Conservation (phyloP, 1,140 invertebrate species). For the Gonatopus flavifemur region DNA sequence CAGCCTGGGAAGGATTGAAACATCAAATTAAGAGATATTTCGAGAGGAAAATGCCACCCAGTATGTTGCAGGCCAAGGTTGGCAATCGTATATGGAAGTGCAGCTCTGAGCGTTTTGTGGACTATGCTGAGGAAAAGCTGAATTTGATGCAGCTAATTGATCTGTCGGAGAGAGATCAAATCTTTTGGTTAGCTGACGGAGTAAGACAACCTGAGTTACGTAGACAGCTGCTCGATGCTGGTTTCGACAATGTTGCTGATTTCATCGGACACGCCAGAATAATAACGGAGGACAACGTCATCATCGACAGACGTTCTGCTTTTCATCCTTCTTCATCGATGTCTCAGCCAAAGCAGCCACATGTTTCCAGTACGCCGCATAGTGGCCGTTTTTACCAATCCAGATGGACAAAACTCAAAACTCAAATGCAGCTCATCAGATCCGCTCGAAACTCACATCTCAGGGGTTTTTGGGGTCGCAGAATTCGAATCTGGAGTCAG, state of each 20-base stretch:
- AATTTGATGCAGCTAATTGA: slow-evolving; percentile 6
- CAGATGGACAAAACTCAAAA: too few relatives aligned
- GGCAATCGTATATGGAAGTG: background rate
- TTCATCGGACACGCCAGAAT: background rate
- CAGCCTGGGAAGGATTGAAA: background rate
- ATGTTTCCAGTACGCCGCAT: too few relatives aligned
- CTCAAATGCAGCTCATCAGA: too few relatives aligned
- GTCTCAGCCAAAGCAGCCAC: too few relatives aligned
- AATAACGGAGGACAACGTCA: background rate
- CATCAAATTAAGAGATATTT: background rate
- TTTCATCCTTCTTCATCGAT: too few relatives aligned
- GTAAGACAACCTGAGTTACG: background rate
- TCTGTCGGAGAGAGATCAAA: slow-evolving; percentile 2
- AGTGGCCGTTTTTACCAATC: too few relatives aligned
- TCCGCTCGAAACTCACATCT: too few relatives aligned
- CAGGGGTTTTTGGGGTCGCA: too few relatives aligned
- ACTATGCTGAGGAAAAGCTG: background rate
- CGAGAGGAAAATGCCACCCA: background rate
- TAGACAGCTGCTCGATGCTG: background rate
- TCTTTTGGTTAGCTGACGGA: background rate
- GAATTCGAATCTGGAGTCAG: too few relatives aligned
- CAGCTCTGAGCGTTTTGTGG: background rate
- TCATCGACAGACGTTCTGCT: too few relatives aligned
- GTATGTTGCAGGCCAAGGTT: background rate
- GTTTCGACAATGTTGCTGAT: background rate